Evolutionary conservation across 2,797 vertebrate genomes (phyloP).

Genomic region (Vireo griseus): DNA sequence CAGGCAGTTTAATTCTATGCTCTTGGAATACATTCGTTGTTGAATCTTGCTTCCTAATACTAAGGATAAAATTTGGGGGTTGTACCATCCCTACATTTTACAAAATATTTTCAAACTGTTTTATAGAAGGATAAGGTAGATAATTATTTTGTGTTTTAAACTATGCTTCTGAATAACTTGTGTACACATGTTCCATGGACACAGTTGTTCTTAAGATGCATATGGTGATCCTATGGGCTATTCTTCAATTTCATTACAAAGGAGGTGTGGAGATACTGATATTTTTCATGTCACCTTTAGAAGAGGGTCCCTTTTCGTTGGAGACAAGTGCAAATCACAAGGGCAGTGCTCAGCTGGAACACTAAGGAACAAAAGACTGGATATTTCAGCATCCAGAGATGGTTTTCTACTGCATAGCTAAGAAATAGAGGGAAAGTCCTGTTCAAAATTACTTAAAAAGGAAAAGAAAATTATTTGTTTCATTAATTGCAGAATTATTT

Average conservation of each 20-base stretch:
- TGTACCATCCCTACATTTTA: not conserved
- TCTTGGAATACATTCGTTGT: not conserved
- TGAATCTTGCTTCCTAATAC: not conserved
- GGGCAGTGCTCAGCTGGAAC: not conserved
- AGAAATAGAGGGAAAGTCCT: not conserved
- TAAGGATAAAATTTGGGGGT: not conserved
- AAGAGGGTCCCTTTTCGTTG: not conserved
- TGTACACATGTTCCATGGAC: not conserved
- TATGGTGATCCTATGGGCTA: not conserved
- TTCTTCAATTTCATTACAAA: not conserved
- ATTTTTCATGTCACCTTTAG: not conserved
- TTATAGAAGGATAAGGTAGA: not conserved
- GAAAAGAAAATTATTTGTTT: fast-evolving
- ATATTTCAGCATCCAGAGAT: not conserved
- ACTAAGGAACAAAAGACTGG: not conserved
- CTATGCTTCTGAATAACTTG: not conserved
- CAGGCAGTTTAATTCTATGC: not conserved
- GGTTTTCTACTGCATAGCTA: not conserved
- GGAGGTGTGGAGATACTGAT: fast-evolving
- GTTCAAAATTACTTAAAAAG: not conserved
- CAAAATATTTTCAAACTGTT: not conserved
- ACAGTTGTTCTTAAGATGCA: not conserved
- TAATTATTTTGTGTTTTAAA: not conserved
- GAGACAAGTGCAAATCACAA: not conserved
- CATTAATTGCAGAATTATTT: not conserved